Evolutionary conservation across 35 echinoderm and acorn worm species (phyloP), one percentile per base, ranked within the genome.

Genomic region (Strongylocentrotus purpuratus): DNA sequence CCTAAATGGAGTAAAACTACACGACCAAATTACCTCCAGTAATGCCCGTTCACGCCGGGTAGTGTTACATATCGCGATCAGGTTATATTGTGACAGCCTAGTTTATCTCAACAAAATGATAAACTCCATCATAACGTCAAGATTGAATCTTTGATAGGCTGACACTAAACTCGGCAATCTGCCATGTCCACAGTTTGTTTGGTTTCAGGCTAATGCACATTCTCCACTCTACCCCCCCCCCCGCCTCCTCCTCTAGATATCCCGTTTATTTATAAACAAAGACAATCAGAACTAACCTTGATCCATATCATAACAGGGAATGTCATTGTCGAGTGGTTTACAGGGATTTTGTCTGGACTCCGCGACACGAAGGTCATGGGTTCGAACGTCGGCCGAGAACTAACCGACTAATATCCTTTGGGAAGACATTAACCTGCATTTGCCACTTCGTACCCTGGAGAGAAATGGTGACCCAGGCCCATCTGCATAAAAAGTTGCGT

Each of bases 11-110:
- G 87, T 89, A 89, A 89, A 46, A 18, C 87, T 89, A 89, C 45
- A 33, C 87, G 18, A n/a, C 87, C 87, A 89, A 41, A 45, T 89
- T 89, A 89, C 87, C 87, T 89, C 87, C 33, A 89, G 87, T n/a
- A 33, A n/a, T 89, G 87, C 87, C 87, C 17, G 33, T 89, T 89
- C 87, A 89, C 87, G 87, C 65, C 87, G 87, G 12, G 45, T 89
- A 33, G 2, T 33, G 87, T 89, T 89, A 89, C 87, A 89, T 33
- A 89, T 35, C 33, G 87, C 11, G 87, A 89, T 89, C 87, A 9
- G 20, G n/a, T 89, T 89, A 17, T 89, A 89, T 89, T 89, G 33
- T 89, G 3, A 17, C 87, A 89, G 33, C 87, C 87, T 46, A 89
- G 32, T 45, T 45, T 35, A 46, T 32, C 45, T 33, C 7, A 25